A percentile compares a stretch with the other conserved stretches of the same genome.
phyloP scores from a whole-genome alignment of 2,888 invertebrate genomes.

The Chymomyza procnemis region DNA sequence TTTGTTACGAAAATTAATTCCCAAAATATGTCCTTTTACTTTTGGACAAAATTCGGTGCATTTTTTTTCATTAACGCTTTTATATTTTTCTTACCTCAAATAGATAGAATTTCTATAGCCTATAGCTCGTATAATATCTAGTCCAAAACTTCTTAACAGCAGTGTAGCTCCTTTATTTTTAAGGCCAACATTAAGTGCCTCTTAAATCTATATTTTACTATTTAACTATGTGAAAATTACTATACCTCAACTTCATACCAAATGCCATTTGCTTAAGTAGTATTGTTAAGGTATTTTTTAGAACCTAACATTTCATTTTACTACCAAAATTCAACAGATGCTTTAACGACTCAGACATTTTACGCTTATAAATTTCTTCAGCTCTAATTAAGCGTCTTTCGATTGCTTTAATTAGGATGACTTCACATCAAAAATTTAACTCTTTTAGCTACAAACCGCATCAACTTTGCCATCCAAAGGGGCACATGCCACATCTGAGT shows the following conservation, averaged over 20 bases:
- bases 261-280: not conserved
- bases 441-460: not conserved
- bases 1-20: too few species aligned
- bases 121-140: too few species aligned
- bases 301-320: not conserved
- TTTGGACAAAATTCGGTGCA: too few species aligned
- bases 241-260: not conserved
- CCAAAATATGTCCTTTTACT: too few species aligned
- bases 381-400: not conserved
- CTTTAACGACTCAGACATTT: not conserved
- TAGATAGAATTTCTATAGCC: too few species aligned
- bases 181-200: too few species aligned
- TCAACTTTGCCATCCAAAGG: not conserved
- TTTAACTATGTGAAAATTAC: too few species aligned
- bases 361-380: not conserved
- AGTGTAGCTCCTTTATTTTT: too few species aligned
- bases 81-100: too few species aligned
- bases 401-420: constrained; percentile 37
- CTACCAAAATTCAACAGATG: not conserved
- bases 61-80: too few species aligned
- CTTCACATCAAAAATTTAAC: constrained; percentile 35
- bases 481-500: not conserved
- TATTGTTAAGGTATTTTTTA: not conserved
- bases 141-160: too few species aligned
- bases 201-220: too few species aligned